A percentile compares a stretch with the other conserved stretches of the same genome.
These are phyloP conservation scores for Moxostoma hubbsi DNA, from an alignment of 2,797 vertebrate genomes.

Conservation along the genomic window DNA sequence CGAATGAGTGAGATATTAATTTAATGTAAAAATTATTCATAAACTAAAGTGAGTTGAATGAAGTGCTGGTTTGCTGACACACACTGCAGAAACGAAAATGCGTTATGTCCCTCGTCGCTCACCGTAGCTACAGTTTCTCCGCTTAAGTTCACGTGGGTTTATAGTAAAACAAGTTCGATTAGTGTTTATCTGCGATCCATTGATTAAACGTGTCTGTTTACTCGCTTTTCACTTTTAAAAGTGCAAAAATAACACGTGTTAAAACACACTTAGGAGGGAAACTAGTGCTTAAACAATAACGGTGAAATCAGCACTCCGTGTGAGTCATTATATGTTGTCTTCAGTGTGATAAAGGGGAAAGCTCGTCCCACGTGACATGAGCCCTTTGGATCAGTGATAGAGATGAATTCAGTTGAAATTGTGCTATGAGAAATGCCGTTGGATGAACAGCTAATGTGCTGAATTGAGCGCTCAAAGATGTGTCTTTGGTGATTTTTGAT, in stretches of 20 bases:
- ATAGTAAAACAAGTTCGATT: background rate
- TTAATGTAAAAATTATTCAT: background rate
- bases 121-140: slow-evolving; percentile 2
- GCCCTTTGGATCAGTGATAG: background rate
- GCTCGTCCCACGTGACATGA: slow-evolving; percentile 8
- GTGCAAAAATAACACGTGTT: no score
- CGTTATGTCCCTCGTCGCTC: background rate
- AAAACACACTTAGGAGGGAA: no score
- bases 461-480: background rate
- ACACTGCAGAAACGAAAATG: slow-evolving; percentile 29
- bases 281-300: no score
- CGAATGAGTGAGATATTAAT: background rate
- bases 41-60: slow-evolving; percentile 9
- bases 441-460: background rate
- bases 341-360: no score
- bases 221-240: background rate
- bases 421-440: background rate
- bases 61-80: slow-evolving; percentile 36
- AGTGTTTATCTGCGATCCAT: background rate
- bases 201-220: background rate
- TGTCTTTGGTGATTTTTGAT: background rate
- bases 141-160: background rate
- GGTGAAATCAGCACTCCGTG: no score
- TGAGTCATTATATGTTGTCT: no score
- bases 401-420: background rate